These are phyloP conservation scores for Rousettus madagascariensis DNA, from an alignment of 2,797 vertebrate genomes.

Conservation along the genomic window DNA sequence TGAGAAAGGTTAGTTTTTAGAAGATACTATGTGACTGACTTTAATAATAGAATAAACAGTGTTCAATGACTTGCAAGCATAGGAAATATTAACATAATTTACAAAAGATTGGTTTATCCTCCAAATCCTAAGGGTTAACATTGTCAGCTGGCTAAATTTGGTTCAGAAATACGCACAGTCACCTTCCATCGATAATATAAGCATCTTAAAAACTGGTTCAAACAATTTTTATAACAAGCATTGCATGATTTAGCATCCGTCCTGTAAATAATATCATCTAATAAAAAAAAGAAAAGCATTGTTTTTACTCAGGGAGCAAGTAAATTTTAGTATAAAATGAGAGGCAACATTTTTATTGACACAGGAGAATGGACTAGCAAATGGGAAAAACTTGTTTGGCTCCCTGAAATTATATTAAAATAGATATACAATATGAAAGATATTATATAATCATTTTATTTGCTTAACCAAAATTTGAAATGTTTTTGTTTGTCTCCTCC, in stretches of 20 bases:
- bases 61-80: not conserved
- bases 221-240: constrained; percentile 5
- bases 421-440: not conserved
- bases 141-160: not conserved
- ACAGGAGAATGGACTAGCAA: not conserved
- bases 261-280: constrained; percentile 55
- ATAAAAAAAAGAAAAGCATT: constrained; percentile 54
- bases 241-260: constrained; percentile 30
- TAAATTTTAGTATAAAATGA: constrained; percentile 67
- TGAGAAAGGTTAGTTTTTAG: constrained; percentile 32
- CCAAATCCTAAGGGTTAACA: not conserved
- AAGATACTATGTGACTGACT: not conserved
- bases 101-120: not conserved
- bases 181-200: not conserved
- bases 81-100: not conserved
- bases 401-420: constrained; percentile 15
- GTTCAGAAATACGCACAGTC: not conserved
- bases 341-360: constrained; percentile 44
- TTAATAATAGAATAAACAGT: not conserved
- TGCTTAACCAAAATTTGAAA: constrained; percentile 26
- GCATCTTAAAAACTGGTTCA: constrained; percentile 7
- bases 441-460: not conserved
- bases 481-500: not conserved
- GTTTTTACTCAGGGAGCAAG: constrained; percentile 46
- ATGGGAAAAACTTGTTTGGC: not conserved